Evolutionary conservation across 2,888 invertebrate species (phyloP), one percentile per base, ranked within the genome.

Genomic region (Eupsilia transversa): DNA sequence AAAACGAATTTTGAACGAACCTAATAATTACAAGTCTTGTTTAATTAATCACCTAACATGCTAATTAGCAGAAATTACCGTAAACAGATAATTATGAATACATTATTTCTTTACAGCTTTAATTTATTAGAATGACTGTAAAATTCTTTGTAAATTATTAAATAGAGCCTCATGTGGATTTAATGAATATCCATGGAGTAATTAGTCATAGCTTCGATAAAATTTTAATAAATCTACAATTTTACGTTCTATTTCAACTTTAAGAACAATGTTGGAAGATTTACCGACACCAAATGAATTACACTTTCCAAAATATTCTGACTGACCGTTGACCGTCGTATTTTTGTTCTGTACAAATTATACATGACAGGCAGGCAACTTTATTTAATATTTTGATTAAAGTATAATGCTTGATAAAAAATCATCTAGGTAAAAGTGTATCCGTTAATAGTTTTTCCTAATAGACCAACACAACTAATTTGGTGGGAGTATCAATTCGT

Each of bases 401-500:
- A 20, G 10, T 30, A 12, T 4, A 30, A 30, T 30, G 20, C 10
- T 57, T 20, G 30, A 30, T 30, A 20, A 59, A 57, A 23, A 23
- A 6, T 3, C 59, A 33, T 33, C 33, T 23, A 5, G 30, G 5
- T 4, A 27, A 3, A 27, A 3, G 27, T 57, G 30, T 30, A 20
- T 9, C 30, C 10, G 20, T 33, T 57, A 10, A 33, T 23, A 33
- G 33, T 23, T 33, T 33, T 59, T 59, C 23, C 0, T 23, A 59
- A 33, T 3, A 33, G 3, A 59, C 23, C 2, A 59, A 59, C 30
- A 56, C 17, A 30, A 30, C 66, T 14, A 41, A 43, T 64, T 69
- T 33, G 1, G 30, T 60, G 17, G n/a, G 7, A 46, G 49, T 65
- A 69, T 17, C n/a, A 63, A 81, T 80, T 77, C 56, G 33, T 68